phyloP scores from a whole-genome alignment of 2,797 vertebrate genomes.

The Glyptemys insculpta region DNA sequence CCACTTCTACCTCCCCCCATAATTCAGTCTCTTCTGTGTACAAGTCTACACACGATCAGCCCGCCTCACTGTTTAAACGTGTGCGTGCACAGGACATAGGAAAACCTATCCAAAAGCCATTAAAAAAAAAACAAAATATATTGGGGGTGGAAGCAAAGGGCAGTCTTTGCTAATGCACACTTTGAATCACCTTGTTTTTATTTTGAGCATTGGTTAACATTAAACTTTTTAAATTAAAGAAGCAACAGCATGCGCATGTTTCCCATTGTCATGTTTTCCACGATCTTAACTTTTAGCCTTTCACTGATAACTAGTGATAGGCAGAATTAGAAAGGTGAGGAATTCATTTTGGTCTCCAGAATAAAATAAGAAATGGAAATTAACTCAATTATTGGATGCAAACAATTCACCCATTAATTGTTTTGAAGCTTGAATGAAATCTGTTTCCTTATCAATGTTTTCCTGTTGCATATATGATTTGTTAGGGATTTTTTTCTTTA shows the following conservation, averaged over 20 bases:
- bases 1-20: neutral
- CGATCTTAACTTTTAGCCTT: neutral
- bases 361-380: neutral
- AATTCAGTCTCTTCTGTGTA: no score
- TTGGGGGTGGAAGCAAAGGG: fast-evolving
- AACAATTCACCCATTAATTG: neutral
- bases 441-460: neutral
- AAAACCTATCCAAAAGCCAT: neutral
- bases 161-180: neutral
- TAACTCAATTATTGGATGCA: neutral
- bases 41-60: neutral
- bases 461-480: neutral
- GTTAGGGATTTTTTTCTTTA: neutral
- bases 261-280: neutral
- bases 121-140: neutral
- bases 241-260: neutral
- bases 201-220: neutral
- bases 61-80: neutral
- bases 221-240: neutral
- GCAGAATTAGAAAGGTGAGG: neutral
- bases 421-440: neutral
- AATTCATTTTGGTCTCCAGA: neutral
- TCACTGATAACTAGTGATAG: neutral
- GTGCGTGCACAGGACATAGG: neutral
- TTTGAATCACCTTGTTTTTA: neutral